Base-by-base conservation (phyloP, 2,888 invertebrate species). In the Nymphalis polychloros region DNA sequence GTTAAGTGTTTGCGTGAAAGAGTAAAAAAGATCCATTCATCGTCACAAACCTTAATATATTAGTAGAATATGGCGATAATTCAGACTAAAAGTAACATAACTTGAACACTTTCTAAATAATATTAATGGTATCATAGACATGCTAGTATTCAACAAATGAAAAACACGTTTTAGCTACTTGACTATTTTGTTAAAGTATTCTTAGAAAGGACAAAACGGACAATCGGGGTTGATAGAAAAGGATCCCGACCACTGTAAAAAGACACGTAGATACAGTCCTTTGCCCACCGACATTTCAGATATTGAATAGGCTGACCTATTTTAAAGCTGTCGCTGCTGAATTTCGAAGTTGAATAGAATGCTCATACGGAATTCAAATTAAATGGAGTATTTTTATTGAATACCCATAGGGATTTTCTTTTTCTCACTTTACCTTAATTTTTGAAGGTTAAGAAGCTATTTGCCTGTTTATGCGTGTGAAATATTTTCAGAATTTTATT, bases 221-320 rank as follows among this genome's bases (percentile, higher is more conserved):
- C 63, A 59, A 59, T 16, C 53, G 13, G 59, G 48, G 23, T 61
- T 27, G 46, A 49, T 61, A 64, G 53, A 68, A 64, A 64, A 59
- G 49, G 23, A 61, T 55, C n/a, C 47, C 65, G 53, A 68, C 63
- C 69, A 50, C 62, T 67, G 69, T 41, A 67, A 67, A 63, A 59
- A 69, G 55, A 63, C 67, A 67, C 72, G 67, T 67, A 72, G 67
- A 59, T 62, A 64, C 66, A 63, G 64, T 64, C 67, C 72, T 67
- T 63, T 57, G 48, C 63, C 67, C 63, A 59, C 47, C 64, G 72
- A 72, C 82, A 84, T 86, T 85, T 81, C 76, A 82, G 83, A 82
- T 84, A 86, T 86, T 85, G 85, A 86, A 86, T 84, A 81, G 86
- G 73, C 63, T 72, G 79, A 68, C 68, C 70, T 74, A 79, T 84